Conservation (phyloP, 2,888 invertebrate species). For the Cosmia trapezina region DNA sequence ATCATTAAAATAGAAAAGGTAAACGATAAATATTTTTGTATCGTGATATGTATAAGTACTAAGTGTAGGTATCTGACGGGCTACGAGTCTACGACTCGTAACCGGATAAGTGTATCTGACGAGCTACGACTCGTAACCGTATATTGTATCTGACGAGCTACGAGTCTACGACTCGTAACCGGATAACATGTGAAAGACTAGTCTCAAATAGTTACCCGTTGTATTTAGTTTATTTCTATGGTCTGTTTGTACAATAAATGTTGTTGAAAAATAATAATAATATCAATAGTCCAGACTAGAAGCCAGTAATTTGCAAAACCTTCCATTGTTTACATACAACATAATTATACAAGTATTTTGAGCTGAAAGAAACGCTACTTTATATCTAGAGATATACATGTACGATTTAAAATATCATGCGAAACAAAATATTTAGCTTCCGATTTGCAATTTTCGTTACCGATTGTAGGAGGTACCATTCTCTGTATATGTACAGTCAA, state of each 20-base stretch:
- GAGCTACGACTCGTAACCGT: no score
- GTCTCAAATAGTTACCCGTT: constrained; percentile 57
- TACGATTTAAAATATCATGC: no score
- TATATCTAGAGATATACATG: no score
- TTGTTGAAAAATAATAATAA: constrained; percentile 1
- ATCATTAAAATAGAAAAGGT: constrained; percentile 18
- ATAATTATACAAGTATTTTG: no score
- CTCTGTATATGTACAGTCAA: no score
- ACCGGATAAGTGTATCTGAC: background rate
- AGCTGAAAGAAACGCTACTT: no score
- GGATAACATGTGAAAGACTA: constrained; percentile 40
- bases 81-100: background rate
- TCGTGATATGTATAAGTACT: constrained; percentile 13
- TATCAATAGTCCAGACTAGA: no score
- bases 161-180: background rate
- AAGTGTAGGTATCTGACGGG: background rate
- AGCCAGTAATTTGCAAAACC: no score
- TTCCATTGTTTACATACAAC: no score
- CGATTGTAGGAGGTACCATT: no score
- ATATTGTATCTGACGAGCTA: background rate
- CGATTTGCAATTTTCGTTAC: no score
- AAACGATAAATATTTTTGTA: constrained; percentile 52
- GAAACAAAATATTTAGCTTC: no score
- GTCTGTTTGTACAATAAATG: background rate
- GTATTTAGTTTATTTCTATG: constrained; percentile 1